Base-by-base conservation (phyloP, 2,888 invertebrate species). In the Pachliopta kotzebuea region DNA sequence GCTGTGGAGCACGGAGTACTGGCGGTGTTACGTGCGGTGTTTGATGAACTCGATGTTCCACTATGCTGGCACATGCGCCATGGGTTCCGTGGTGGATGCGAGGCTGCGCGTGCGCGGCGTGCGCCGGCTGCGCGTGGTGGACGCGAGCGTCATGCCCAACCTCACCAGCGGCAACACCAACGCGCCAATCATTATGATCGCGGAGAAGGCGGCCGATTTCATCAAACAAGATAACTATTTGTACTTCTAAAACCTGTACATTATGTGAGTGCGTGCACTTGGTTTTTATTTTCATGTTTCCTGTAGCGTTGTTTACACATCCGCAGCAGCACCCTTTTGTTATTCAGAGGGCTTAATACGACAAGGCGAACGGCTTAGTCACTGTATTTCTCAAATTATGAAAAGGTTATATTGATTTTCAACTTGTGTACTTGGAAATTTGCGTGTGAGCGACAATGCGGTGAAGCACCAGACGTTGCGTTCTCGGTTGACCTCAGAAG, bases 1-100 rank as follows among this genome's bases (percentile, higher is more conserved):
- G 95, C 95, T 1, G 94, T 72, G 95, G 95, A 0, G 85, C 95
- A 1, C 89, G 92, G 26, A 94, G 0, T 94, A 94, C 74, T 93
- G 93, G 91, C 88, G 86, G 31, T 94, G 94, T 72, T 86, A 92
- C 74, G 84, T 90, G 0, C 79, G 90, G 21, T 85, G 88, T 60
- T 79, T 93, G 68, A 86, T 92, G 4, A 83, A 90, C 57, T 93
- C 93, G 4, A 84, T 93, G 57, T 93, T 93, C 74, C 94, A 94
- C 76, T 91, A 92, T 67, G 84, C 83, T 11, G 81, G 84, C 20
- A 74, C 76, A n/a, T 70, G 72, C 54, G 63, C 72, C 3, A 54
- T 76, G 72, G 76, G 77, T n/a, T 8, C 70, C 9, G 78, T 75
- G 65, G 67, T 75, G 58, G 74, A 78, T 60, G 57, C 62, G 23